Percentiles rank a stretch among this genome's conserved stretches.
Evolutionary conservation across 2,113 vertebrate genomes (phyloP).

Genomic region (Erythrocercus mccallii): DNA sequence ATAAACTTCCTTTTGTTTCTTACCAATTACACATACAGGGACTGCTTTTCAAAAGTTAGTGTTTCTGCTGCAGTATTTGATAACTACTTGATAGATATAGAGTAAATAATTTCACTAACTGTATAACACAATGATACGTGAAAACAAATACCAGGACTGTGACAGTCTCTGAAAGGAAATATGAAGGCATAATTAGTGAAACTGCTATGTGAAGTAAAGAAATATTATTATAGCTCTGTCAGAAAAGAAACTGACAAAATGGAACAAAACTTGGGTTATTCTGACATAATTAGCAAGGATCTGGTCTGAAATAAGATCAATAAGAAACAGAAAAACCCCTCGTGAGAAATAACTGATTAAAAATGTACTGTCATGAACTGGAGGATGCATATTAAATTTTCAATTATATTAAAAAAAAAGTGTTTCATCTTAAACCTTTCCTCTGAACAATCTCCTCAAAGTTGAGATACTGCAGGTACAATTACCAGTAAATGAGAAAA

Average conservation of each 20-base stretch:
- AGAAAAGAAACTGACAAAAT: not conserved
- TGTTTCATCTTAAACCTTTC: not conserved
- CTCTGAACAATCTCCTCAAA: not conserved
- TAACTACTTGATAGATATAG: not conserved
- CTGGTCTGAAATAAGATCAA: not conserved
- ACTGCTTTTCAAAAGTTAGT: not conserved
- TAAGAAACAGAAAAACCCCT: not conserved
- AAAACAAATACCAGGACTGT: not conserved
- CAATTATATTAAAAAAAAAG: not conserved
- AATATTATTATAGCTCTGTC: not conserved
- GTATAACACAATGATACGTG: not conserved
- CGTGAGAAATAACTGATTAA: not conserved
- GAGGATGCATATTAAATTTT: not conserved
- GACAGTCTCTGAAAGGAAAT: not conserved
- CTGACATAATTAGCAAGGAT: not conserved
- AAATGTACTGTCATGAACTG: not conserved
- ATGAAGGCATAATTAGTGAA: not conserved
- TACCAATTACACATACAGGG: not conserved
- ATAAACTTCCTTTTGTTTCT: constrained; percentile 15
- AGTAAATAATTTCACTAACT: not conserved
- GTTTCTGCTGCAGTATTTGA: constrained; percentile 18
- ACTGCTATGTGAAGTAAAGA: not conserved
- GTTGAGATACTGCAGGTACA: not conserved
- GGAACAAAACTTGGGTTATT: not conserved
- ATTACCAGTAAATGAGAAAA: not conserved